Base-by-base conservation (phyloP, 2,888 invertebrate genomes). In the Synanthedon andrenaeformis region DNA sequence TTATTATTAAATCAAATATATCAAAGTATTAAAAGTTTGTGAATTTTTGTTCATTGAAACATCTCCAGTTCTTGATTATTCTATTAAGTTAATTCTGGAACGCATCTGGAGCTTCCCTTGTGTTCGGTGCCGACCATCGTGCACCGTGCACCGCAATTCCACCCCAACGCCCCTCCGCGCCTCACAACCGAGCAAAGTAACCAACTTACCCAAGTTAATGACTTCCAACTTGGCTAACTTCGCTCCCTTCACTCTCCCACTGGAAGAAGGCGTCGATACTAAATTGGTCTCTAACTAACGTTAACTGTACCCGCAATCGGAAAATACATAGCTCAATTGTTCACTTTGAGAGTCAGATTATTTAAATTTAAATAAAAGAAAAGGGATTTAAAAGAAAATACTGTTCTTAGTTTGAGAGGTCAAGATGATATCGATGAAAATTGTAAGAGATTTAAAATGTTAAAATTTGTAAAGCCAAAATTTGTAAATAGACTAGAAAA, bases 121-220 rank as follows among this genome's bases (percentile, higher is more conserved):
- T 23, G 23, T 17, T 53, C 54, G 57, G 59, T 52, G 55, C 56
- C 56, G 56, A 49, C 52, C 57, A 41, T 62, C 64, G 61, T 68
- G 67, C 65, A 66, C 65, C 61, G 61, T 63, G 50, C 53, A 57
- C 63, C 14, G 14, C 45, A 45, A n/a, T 13, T n/a, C n/a, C n/a
- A 45, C 45, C 13, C 45, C 45, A 13, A 23, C 23, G 23, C 23
- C 23, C 23, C 23, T 23, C 23, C 23, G 13, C 49, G 11, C 23
- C 17, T 14, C 12, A 19, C 49, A 23, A 49, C 23, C 60, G 59
- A 63, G 59, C 60, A 57, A 58, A 65, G 69, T 70, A 76, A 78
- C 73, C 62, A 72, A 76, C 70, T 77, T 76, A 74, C 64, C 62
- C 63, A 62, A 79, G 74, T 76, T 77, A 78, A 77, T 76, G 74